Evolutionary conservation across 2,888 invertebrate genomes (phyloP).

Genomic region (Platyscelio sp.): DNA sequence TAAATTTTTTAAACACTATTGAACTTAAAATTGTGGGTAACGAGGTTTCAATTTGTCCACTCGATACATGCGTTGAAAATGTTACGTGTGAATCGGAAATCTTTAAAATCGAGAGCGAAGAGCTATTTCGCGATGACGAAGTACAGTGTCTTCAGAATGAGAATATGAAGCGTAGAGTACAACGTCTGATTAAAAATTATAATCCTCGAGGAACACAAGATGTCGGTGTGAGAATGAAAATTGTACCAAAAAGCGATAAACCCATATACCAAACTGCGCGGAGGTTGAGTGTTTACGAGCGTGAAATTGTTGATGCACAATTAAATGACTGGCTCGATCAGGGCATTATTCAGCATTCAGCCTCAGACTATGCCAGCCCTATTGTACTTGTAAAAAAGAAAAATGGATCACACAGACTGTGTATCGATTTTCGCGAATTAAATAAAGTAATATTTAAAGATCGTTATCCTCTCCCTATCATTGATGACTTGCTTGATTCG

Average conservation of each 20-base stretch:
- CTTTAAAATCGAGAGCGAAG: background rate
- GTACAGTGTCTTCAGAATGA: background rate
- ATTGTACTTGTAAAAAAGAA: no score
- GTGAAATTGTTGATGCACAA: conserved; percentile 62
- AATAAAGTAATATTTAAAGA: conserved; percentile 68
- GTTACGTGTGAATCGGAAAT: background rate
- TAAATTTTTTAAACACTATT: conserved; percentile 43
- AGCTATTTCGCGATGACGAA: background rate
- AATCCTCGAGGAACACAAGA: conserved; percentile 6
- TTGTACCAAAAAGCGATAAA: conserved; percentile 57
- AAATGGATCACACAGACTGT: background rate
- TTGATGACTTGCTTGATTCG: conserved; percentile 15
- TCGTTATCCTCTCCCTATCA: conserved; percentile 23
- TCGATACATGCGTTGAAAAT: background rate
- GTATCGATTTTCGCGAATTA: background rate
- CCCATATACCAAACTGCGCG: conserved; percentile 68
- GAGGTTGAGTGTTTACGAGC: conserved; percentile 55
- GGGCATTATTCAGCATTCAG: conserved; percentile 50
- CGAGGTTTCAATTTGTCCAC: background rate
- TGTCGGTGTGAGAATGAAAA: conserved; percentile 32
- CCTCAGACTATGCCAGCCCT: background rate
- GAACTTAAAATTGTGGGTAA: conserved; percentile 12
- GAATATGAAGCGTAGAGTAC: background rate
- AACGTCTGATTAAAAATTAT: background rate
- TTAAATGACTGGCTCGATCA: conserved; percentile 71